Base-by-base conservation (phyloP, 2,797 vertebrate genomes). In the Hozukius guyotensis region DNA sequence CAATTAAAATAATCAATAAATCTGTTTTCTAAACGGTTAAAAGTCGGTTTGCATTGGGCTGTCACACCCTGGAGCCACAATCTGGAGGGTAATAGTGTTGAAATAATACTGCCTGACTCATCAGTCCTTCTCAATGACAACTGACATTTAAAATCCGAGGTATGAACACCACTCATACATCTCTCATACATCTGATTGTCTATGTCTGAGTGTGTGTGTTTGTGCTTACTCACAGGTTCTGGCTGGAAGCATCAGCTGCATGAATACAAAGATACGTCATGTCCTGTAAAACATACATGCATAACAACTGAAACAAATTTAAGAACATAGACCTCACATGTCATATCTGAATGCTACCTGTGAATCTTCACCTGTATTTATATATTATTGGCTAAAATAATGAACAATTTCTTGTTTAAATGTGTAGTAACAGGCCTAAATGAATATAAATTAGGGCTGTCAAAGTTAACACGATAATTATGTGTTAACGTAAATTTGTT, bases 251-350 rank as follows among this genome's bases (percentile, higher is more conserved):
- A 89, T 98, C 97, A 0, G 96, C 96, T 80, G 97, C 97, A 0
- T 96, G 93, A 80, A 98, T 97, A 78, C 97, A 98, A 87, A 97
- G 96, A 71, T 98, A 98, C 7, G 93, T 97, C 96, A 95, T 96
- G 90, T 96, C 96, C 97, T 98, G 94, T 38, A 84, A 93, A 68
- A 91, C 42, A 92, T 38, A 60, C 3, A 83, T 18, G 25, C 46
- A n/a, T 25, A 29, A 78, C 4, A 70, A 57, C 24, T 24, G 6
- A 36, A 68, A 59, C 13, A 11, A 27, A 14, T 52, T 52, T 4
- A 72, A 22, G 4, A 56, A 75, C 14, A 53, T 4, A 8, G 22
- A 9, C 12, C 20, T 31, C 8, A 8, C 38, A 38, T 5, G 3
- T 57, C 5, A 38, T 29, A 22, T 31, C 36, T 36, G 6, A 8